Evolutionary conservation across 2,797 vertebrate genomes (phyloP).

Genomic region (Chanos chanos): DNA sequence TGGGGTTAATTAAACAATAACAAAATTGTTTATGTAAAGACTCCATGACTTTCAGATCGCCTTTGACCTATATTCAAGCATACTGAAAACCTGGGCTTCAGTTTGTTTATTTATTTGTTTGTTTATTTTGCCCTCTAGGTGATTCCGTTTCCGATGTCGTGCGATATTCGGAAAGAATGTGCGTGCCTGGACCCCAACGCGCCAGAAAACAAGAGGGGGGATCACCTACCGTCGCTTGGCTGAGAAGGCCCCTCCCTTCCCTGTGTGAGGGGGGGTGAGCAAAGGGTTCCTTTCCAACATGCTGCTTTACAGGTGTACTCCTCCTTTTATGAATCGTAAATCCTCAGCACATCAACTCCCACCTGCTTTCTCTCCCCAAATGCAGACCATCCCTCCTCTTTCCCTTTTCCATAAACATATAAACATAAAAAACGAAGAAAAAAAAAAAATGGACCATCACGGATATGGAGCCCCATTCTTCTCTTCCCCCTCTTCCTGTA

Average conservation of each 20-base stretch:
- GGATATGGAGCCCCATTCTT: conserved; percentile 57
- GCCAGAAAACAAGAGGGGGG: conserved; percentile 79
- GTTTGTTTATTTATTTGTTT: background rate
- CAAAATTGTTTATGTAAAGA: too few species aligned
- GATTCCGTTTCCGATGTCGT: conserved; percentile 93
- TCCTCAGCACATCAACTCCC: conserved; percentile 68
- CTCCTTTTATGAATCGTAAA: conserved; percentile 73
- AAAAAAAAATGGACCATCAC: conserved; percentile 50
- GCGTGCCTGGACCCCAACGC: conserved; percentile 90
- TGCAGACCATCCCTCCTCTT: conserved; percentile 17
- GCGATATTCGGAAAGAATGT: conserved; percentile 88
- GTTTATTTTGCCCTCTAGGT: conserved; percentile 69
- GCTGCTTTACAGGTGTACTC: conserved; percentile 79
- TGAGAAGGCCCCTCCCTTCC: conserved; percentile 49
- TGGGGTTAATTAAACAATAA: too few species aligned
- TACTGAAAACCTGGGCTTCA: too few species aligned
- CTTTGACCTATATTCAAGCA: too few species aligned
- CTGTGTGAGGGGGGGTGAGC: conserved; percentile 68
- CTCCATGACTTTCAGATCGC: too few species aligned
- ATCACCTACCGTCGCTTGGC: conserved; percentile 71
- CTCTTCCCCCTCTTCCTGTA: conserved; percentile 46
- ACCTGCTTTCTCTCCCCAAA: conserved; percentile 20
- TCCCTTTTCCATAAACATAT: conserved; percentile 27
- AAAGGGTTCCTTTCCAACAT: conserved; percentile 72
- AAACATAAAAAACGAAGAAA: conserved; percentile 37